phyloP scores from a whole-genome alignment of 2,888 invertebrate species.

The Strigamia crassipes region DNA sequence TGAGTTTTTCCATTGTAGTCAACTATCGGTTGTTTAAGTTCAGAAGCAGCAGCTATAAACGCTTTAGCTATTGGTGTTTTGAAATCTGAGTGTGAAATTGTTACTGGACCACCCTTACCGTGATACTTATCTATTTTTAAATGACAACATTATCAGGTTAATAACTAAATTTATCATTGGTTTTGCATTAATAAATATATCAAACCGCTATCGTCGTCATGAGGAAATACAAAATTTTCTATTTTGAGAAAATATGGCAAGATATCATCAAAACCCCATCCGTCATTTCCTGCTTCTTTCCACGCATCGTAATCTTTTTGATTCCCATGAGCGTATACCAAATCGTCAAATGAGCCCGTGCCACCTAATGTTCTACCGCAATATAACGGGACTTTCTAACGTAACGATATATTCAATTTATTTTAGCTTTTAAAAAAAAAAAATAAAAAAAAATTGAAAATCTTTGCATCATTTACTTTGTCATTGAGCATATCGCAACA shows the following conservation, averaged over 20 bases:
- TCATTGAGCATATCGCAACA: neutral
- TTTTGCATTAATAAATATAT: neutral
- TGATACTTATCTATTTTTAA: too few species aligned
- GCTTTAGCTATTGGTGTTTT: too few species aligned
- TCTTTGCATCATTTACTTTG: too few species aligned
- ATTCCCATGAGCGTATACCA: conserved; percentile 72
- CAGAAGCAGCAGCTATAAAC: neutral
- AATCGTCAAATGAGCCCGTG: neutral
- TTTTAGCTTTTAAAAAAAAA: too few species aligned
- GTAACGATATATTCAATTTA: too few species aligned
- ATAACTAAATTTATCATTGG: too few species aligned
- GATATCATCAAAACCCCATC: neutral
- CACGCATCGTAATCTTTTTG: conserved; percentile 62
- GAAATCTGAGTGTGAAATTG: too few species aligned
- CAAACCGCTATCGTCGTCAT: neutral
- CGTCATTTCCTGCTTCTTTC: conserved; percentile 60
- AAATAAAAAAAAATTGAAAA: too few species aligned
- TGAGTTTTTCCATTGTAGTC: neutral
- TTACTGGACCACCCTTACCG: too few species aligned
- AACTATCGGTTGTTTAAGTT: neutral
- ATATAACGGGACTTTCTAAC: neutral
- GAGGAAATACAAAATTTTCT: neutral
- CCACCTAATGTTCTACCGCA: neutral
- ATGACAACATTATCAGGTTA: too few species aligned
- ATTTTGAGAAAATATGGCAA: neutral